Evolutionary conservation across 2,797 vertebrate genomes (phyloP), one percentile per base, ranked within the genome.

Genomic region (Oreortyx pictus): DNA sequence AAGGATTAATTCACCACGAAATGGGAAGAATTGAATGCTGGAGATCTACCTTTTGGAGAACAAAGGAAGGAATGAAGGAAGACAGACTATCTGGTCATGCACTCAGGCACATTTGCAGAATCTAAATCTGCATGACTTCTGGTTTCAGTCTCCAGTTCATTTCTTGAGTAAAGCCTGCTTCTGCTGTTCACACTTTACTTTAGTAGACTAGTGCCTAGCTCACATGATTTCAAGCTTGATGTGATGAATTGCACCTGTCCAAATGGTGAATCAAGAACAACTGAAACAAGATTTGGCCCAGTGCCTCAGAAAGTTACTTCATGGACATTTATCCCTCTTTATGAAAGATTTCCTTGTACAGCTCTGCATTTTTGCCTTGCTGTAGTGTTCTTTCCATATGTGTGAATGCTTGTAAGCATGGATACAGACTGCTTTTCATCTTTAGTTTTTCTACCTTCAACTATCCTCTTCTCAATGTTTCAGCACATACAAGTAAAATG

Each of bases 181-280:
- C 64, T 60, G 29, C 18, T 72, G 64, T 88, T 70, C 35, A 59
- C 35, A 50, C 73, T 79, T 65, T 66, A 27, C 25, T 90, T 64
- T 37, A 50, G 35, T 39, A 4, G 14, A 64, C 56, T 79, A 35
- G n/a, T 61, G n/a, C 70, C 62, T 84, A 35, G 33, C 62, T 89
- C 52, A 25, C 49, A 35, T 68, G 73, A 52, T 83, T 80, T 83
- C 50, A 83, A 35, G 27, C 37, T 52, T 62, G 33, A 60, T 81
- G 77, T 61, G 65, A 90, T 77, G 50, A 80, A 92, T 74, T 85
- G 24, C 56, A 39, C 43, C 68, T 88, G 77, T 88, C 77, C 50
- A 86, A 83, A 65, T 27, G 43, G 46, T 65, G 37, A 78, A 93
- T n/a, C 50, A 85, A 56, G 80, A 82, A 82, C 64, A 90, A 88